A percentile compares a stretch with the other conserved stretches of the same genome.
Evolutionary conservation across 2,797 vertebrate species (phyloP).

Genomic region (Hybognathus amarus): DNA sequence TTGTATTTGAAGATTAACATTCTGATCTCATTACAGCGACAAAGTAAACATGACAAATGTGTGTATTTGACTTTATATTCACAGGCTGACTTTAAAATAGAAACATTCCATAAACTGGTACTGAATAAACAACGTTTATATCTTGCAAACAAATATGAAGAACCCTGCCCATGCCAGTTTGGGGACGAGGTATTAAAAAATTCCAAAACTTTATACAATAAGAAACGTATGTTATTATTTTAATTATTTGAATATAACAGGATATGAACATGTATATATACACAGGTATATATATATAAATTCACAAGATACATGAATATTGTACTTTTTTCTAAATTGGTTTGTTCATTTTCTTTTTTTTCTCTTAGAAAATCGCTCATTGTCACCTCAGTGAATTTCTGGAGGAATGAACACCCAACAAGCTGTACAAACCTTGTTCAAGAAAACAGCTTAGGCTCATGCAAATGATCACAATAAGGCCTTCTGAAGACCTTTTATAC

Average conservation of each 20-base stretch:
- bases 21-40: not conserved
- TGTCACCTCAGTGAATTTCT: not conserved
- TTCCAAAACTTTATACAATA: not conserved
- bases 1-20: not conserved
- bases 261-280: too few relatives aligned
- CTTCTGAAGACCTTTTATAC: not conserved
- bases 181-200: not conserved
- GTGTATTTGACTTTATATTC: not conserved
- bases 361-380: too few relatives aligned
- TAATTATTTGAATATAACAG: not conserved
- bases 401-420: rapidly evolving
- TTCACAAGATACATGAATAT: too few relatives aligned
- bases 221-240: not conserved
- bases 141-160: rapidly evolving
- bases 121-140: rapidly evolving
- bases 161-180: not conserved
- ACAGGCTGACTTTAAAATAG: not conserved
- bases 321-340: too few relatives aligned
- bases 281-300: too few relatives aligned
- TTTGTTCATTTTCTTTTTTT: too few relatives aligned
- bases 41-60: not conserved
- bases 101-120: not conserved
- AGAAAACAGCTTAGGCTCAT: not conserved
- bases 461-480: not conserved
- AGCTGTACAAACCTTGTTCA: not conserved